Evolutionary conservation across 2,113 vertebrate genomes (phyloP).

Genomic region (Daphoenositta chrysoptera): DNA sequence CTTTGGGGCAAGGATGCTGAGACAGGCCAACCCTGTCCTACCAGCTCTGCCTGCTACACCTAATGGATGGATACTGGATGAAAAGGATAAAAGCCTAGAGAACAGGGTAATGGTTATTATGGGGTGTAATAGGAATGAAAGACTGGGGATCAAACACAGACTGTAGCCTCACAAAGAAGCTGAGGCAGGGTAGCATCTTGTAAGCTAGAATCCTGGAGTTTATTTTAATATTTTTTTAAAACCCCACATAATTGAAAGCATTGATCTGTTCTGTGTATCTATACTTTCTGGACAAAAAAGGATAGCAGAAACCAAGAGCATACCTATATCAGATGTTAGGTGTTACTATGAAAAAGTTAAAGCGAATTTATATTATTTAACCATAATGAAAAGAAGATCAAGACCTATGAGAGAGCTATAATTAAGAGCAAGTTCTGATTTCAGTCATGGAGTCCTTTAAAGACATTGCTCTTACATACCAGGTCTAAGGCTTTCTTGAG

Average conservation of each 20-base stretch:
- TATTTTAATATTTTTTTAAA: not conserved
- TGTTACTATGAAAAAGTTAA: not conserved
- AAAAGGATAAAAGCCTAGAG: not conserved
- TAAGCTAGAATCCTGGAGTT: not conserved
- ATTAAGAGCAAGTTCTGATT: not conserved
- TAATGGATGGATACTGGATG: not conserved
- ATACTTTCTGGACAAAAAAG: not conserved
- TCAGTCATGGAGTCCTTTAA: not conserved
- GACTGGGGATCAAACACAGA: not conserved
- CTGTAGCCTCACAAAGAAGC: not conserved
- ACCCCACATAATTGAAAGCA: not conserved
- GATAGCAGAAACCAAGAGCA: not conserved
- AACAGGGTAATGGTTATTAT: not conserved
- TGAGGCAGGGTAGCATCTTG: not conserved
- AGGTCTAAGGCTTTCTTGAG: not conserved
- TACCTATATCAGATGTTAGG: not conserved
- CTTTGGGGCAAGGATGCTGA: not conserved
- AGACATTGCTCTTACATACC: not conserved
- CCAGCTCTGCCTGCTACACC: not conserved
- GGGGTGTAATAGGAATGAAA: not conserved
- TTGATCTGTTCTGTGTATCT: not conserved
- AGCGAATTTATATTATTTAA: not conserved
- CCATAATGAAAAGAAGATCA: not conserved
- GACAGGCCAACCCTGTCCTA: not conserved
- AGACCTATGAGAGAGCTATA: not conserved